Conservation (phyloP, 2,888 invertebrate species). For the Dasysyrphus albostriatus region DNA sequence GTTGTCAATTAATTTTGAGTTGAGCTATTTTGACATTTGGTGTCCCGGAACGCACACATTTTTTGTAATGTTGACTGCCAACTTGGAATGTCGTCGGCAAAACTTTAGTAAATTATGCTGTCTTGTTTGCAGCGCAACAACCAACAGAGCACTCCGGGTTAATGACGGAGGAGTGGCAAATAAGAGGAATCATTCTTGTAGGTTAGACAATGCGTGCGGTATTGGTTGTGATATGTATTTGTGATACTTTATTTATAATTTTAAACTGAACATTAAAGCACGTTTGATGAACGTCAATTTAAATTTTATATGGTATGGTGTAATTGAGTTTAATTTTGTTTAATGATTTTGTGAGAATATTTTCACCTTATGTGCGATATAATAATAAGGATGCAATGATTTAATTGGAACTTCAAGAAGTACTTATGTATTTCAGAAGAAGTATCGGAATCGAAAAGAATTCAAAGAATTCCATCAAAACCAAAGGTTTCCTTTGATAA, state of each 20-base stretch:
- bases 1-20: constrained; percentile 62
- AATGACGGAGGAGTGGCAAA: constrained; percentile 2
- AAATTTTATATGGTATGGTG: constrained; percentile 7
- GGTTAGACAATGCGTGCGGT: constrained; percentile 20
- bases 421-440: too few species aligned
- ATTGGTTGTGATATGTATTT: constrained; percentile 17
- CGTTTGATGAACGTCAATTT: constrained; percentile 26
- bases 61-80: constrained; percentile 20
- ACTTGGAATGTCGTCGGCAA: constrained; percentile 42
- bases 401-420: neutral
- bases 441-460: too few species aligned
- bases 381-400: neutral
- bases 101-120: constrained; percentile 57
- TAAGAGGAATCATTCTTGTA: neutral
- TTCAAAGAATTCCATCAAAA: neutral
- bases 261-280: neutral
- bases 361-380: constrained; percentile 21
- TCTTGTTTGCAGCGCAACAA: constrained; percentile 26
- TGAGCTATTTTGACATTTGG: constrained; percentile 56
- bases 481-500: neutral
- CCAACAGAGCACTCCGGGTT: neutral
- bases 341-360: constrained; percentile 23
- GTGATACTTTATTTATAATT: neutral
- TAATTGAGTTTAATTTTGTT: constrained; percentile 27
- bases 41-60: constrained; percentile 43